Base-by-base conservation (phyloP, 2,113 vertebrate species). In the Colistium nudipinnis region DNA sequence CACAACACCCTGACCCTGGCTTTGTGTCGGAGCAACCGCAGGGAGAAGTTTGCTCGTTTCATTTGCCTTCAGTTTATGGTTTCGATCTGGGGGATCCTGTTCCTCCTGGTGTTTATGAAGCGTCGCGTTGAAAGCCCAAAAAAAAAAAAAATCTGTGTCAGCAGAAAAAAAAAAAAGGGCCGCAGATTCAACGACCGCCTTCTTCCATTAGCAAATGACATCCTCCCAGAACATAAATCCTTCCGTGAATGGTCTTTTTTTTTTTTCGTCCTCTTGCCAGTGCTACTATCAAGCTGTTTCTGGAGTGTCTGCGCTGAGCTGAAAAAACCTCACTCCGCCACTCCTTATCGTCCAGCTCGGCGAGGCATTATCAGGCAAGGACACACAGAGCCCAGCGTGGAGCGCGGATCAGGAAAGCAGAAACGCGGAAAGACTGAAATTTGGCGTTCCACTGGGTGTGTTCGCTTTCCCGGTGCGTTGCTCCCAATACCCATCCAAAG, bases 151-250 rank as follows among this genome's bases (percentile, higher is more conserved):
- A 38, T 59, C 45, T 22, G 38, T 12, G 53, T 70, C 73, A 67
- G 77, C 62, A 74, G n/a, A n/a, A n/a, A n/a, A n/a, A n/a, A n/a
- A n/a, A n/a, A n/a, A 64, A 63, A 13, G 2, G 52, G 39, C 43
- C 0, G 12, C 43, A 25, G 33, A 49, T 67, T 39, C 4, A 3
- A 20, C 25, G 4, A 5, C 47, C 12, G 48, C 24, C 57, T 6
- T 69, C 67, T 7, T 49, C 64, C 77, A 85, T 83, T 76, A 84
- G 68, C 19, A 49, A 70, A 84, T 70, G 60, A 72, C 60, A 63
- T 67, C 49, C 41, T 62, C 38, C 1, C 17, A 65, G 54, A 45
- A 54, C 63, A 73, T 84, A 68, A 76, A 80, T 78, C 63, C 51
- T 36, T n/a, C 6, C 1, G 31, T 9, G 66, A 65, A 27, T 9